phyloP scores from a whole-genome alignment of 2,888 invertebrate species.

The Xiphydria camelus region DNA sequence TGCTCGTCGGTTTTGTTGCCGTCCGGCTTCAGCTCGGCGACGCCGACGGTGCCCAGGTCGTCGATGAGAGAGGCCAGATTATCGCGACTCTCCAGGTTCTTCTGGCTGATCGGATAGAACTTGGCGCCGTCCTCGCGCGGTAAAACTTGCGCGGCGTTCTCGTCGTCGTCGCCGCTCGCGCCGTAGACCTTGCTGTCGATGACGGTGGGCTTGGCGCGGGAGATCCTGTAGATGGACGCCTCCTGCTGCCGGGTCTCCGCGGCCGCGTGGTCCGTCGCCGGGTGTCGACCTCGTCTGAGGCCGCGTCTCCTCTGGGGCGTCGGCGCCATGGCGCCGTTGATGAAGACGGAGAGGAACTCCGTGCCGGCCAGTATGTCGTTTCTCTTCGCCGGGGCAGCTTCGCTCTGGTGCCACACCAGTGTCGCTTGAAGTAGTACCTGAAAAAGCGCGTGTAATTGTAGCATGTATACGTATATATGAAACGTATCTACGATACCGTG shows the following conservation, averaged over 20 bases:
- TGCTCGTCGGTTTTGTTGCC: neutral
- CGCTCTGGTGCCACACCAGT: conserved; percentile 42
- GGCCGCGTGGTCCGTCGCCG: conserved; percentile 42
- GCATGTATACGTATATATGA: no score
- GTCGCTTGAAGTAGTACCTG: conserved; percentile 50
- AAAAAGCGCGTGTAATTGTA: conserved; percentile 16
- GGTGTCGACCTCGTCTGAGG: conserved; percentile 24
- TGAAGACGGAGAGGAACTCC: conserved; percentile 59
- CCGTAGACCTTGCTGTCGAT: conserved; percentile 13
- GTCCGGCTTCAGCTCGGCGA: conserved; percentile 28
- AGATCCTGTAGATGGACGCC: conserved; percentile 54
- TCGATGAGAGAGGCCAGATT: conserved; percentile 41
- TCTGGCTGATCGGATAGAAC: conserved; percentile 49
- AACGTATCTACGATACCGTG: no score
- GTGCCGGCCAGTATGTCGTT: conserved; percentile 59
- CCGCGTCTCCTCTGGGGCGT: conserved; percentile 40
- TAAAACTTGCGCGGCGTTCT: conserved; percentile 4
- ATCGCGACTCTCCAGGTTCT: conserved; percentile 34
- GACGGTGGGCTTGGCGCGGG: conserved; percentile 32
- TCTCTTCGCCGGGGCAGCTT: conserved; percentile 40
- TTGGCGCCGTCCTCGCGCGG: conserved; percentile 40
- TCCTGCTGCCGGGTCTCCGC: conserved; percentile 51
- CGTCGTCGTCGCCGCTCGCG: conserved; percentile 24
- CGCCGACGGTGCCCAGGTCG: conserved; percentile 38
- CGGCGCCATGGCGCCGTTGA: conserved; percentile 55